Evolutionary conservation across 2,888 invertebrate species (phyloP), one percentile per base, ranked within the genome.

Genomic region (Scaptomyza caliginosa): DNA sequence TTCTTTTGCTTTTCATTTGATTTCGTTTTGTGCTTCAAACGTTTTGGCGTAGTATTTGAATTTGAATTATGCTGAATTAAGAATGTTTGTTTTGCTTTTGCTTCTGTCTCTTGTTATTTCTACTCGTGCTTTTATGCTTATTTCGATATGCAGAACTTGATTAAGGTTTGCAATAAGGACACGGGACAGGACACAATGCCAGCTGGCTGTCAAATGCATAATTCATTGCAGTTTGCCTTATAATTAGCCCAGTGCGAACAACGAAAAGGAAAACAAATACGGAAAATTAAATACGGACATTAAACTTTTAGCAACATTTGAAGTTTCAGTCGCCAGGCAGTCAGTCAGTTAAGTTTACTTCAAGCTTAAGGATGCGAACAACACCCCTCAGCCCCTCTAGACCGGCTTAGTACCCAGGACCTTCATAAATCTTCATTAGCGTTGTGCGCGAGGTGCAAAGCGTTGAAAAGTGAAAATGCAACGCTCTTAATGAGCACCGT

Each of bases 401-500:
- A 3, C 1, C 10, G 7, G 32, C 32, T 16, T 34, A 16, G 32
- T 13, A 32, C 50, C 24, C 45, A 59, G 56, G 82, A 72, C 76
- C 85, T 86, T 86, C 81, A 86, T 81, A 81, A 81, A 81, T 81
- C 81, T 81, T 81, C 81, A 86, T 81, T 81, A 81, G 82, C n/a
- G 50, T 19, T 21, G 58, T 54, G 69, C 50, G 66, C 48, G 65
- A 77, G 82, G 71, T 83, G 86, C 66, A 81, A 84, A 70, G 85
- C 85, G 85, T 86, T 81, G 81, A 81, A 81, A 81, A 81, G 87
- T 81, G 81, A 81, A 81, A 81, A 81, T 85, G 85, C 87, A 81
- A 79, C 79, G 79, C 60, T 71, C 85, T 85, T 86, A 81, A 81
- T 81, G 81, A 81, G 87, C 87, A 75, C 62, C 76, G 87, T 78